Percentiles rank a stretch among this genome's conserved stretches.
These are phyloP conservation scores for Zaprionus obscuricornis DNA, from an alignment of 2,888 invertebrate genomes.

Conservation along the genomic window DNA sequence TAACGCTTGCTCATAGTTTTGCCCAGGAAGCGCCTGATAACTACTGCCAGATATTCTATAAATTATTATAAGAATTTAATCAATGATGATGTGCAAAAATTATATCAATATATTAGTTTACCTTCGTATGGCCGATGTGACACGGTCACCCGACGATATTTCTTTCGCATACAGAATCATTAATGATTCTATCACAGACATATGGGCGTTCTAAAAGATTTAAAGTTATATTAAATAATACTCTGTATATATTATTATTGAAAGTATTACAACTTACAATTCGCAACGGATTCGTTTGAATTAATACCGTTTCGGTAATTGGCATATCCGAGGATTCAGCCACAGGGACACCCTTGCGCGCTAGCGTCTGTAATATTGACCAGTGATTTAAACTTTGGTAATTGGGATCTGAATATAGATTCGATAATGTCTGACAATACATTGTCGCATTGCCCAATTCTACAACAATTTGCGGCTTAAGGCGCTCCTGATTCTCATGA, in stretches of 20 bases:
- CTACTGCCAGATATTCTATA: constrained; percentile 84
- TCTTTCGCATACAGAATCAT: constrained; percentile 97
- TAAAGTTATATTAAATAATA: not conserved
- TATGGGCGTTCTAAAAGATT: constrained; percentile 94
- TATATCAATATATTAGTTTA: constrained; percentile 69
- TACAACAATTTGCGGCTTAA: constrained; percentile 95
- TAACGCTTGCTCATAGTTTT: constrained; percentile 92
- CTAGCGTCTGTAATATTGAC: constrained; percentile 96
- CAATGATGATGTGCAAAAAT: fast-evolving
- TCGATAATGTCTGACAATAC: constrained; percentile 96
- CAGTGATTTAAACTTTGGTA: constrained; percentile 98
- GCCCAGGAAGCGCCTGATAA: constrained; percentile 80
- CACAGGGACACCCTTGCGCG: constrained; percentile 95
- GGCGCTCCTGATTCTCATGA: constrained; percentile 96
- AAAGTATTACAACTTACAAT: constrained; percentile 87
- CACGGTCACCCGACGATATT: constrained; percentile 94
- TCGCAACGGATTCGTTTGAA: constrained; percentile 97
- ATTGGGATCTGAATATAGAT: constrained; percentile 98
- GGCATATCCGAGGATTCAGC: constrained; percentile 92
- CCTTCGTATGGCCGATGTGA: constrained; percentile 92
- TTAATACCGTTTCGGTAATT: constrained; percentile 97
- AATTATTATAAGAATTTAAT: constrained; percentile 25
- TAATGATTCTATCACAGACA: constrained; percentile 97
- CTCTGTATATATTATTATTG: not conserved
- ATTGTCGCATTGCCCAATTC: constrained; percentile 96